These are phyloP conservation scores for Brotula barbata DNA, from an alignment of 2,797 vertebrate genomes.

Conservation along the genomic window DNA sequence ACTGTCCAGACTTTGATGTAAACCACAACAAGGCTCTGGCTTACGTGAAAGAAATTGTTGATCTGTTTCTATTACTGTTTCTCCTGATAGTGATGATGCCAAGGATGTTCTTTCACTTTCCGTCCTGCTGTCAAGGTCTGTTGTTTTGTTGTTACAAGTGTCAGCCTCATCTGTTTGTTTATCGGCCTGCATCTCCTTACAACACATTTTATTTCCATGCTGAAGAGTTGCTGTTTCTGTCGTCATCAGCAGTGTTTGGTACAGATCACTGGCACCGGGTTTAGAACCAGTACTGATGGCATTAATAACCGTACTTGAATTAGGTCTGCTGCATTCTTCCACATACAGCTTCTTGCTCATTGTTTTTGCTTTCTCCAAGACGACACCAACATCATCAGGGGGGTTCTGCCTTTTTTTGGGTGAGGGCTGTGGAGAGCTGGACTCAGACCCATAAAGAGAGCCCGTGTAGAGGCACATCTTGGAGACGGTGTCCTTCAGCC, in stretches of 20 bases:
- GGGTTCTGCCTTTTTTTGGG: conserved; percentile 70
- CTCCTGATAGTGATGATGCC: conserved; percentile 50
- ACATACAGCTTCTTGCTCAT: conserved; percentile 47
- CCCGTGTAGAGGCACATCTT: conserved; percentile 88
- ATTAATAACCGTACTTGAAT: conserved; percentile 21
- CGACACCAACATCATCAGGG: conserved; percentile 72
- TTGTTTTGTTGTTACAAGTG: conserved; percentile 2
- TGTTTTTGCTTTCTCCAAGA: conserved; percentile 61
- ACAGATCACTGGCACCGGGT: neutral
- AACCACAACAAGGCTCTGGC: conserved; percentile 29
- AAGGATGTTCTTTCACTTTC: conserved; percentile 29
- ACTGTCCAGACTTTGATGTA: neutral
- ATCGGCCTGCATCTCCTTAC: neutral
- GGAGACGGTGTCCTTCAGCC: conserved; percentile 86
- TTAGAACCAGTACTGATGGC: neutral
- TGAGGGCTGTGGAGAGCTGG: conserved; percentile 54
- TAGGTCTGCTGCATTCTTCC: conserved; percentile 2
- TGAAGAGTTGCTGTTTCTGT: neutral
- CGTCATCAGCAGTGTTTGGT: neutral
- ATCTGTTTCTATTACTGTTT: conserved; percentile 41
- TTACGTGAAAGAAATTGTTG: neutral
- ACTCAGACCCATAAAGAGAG: conserved; percentile 72
- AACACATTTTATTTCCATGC: conserved; percentile 5
- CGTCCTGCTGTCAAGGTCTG: conserved; percentile 31
- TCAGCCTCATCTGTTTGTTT: conserved; percentile 19